These are phyloP conservation scores for Ardeotis arabs DNA, from an alignment of 2,113 vertebrate species.

Conservation along the genomic window DNA sequence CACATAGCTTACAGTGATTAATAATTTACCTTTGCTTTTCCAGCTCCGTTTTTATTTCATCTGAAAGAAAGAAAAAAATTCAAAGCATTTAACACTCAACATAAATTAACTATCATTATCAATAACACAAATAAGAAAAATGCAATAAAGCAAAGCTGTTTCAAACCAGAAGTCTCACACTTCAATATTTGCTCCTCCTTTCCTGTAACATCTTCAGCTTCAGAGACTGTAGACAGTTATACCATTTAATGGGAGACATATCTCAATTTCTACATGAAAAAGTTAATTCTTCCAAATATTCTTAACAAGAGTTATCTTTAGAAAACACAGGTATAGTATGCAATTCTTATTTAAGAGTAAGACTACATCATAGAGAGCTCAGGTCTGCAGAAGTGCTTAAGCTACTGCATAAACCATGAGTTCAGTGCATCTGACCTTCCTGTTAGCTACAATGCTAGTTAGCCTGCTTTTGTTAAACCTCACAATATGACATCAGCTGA, in stretches of 20 bases:
- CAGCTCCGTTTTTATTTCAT: slow-evolving; percentile 92
- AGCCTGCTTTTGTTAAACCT: neutral
- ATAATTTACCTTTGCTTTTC: slow-evolving; percentile 88
- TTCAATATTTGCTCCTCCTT: neutral
- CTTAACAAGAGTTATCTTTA: neutral
- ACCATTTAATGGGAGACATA: neutral
- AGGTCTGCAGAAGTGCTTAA: neutral
- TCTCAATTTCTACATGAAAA: neutral
- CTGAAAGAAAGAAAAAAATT: slow-evolving; percentile 69
- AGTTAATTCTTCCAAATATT: neutral
- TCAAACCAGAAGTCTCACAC: neutral
- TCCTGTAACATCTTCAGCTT: neutral
- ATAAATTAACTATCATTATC: neutral
- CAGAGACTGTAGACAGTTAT: neutral
- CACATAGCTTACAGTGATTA: neutral
- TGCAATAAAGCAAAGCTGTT: neutral
- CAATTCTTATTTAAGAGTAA: neutral
- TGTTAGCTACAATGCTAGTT: neutral
- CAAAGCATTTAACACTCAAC: neutral
- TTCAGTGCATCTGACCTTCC: neutral
- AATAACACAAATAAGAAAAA: neutral
- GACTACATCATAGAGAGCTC: neutral
- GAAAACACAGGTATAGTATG: neutral
- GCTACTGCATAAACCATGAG: neutral
- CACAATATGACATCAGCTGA: neutral